These are phyloP conservation scores for Halcyon smyrnensis DNA, from an alignment of 2,797 vertebrate species.

Conservation along the genomic window DNA sequence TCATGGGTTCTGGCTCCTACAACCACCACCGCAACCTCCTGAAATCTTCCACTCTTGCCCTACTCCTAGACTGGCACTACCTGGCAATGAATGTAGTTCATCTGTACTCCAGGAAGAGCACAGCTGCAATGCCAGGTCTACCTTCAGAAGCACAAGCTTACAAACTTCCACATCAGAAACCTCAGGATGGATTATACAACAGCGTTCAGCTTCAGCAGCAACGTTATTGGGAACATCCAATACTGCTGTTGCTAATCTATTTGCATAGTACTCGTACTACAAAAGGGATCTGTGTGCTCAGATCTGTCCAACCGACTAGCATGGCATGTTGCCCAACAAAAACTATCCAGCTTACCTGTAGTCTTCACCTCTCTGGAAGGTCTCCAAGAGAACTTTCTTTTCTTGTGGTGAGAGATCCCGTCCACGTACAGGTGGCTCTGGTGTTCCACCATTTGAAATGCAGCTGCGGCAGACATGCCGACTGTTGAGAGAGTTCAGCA, in stretches of 20 bases:
- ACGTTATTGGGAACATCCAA: neutral
- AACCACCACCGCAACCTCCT: neutral
- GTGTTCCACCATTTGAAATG: conserved; percentile 53
- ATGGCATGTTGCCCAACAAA: neutral
- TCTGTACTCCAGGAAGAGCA: neutral
- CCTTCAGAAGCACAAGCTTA: neutral
- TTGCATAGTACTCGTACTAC: neutral
- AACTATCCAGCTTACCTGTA: neutral
- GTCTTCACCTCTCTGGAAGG: neutral
- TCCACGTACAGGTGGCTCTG: neutral
- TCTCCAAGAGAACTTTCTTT: neutral
- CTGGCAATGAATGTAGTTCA: neutral
- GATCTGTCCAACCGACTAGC: neutral
- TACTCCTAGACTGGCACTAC: neutral
- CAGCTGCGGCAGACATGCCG: conserved; percentile 56
- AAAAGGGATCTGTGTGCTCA: neutral
- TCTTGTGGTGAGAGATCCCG: neutral
- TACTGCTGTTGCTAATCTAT: neutral
- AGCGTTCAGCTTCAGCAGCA: fast-evolving
- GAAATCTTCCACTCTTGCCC: neutral
- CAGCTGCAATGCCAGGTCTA: neutral
- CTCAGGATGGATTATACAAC: neutral
- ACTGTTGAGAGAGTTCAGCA: conserved; percentile 49
- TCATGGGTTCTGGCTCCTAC: fast-evolving
- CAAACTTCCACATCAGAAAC: neutral